phyloP scores from a whole-genome alignment of 2,888 invertebrate species.

The Nezara viridula region DNA sequence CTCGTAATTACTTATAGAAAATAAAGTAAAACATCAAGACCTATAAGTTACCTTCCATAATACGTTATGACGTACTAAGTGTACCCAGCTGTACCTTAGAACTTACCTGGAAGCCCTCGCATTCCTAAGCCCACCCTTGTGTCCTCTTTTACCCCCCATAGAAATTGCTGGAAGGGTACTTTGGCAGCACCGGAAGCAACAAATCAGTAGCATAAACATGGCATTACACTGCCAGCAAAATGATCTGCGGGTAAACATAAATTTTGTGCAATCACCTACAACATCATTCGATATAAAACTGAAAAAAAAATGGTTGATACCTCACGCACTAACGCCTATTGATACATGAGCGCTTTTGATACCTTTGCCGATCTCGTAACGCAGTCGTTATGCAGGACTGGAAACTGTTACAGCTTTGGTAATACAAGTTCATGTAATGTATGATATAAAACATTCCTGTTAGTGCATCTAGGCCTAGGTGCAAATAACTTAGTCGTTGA shows the following conservation, averaged over 20 bases:
- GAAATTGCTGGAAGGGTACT: not conserved
- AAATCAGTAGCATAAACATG: not conserved
- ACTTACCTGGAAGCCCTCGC: not conserved
- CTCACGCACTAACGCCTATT: not conserved
- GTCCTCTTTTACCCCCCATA: not conserved
- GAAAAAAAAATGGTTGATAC: not conserved
- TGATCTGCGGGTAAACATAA: not conserved
- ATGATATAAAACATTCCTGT: conserved; percentile 10
- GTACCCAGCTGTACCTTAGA: not conserved
- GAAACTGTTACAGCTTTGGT: not conserved
- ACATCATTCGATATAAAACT: not conserved
- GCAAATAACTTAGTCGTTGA: not conserved
- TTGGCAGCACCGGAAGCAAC: not conserved
- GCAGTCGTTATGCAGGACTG: not conserved
- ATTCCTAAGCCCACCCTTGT: not conserved
- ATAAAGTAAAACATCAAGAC: too few species aligned
- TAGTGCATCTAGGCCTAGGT: not conserved
- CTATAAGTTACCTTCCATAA: not conserved
- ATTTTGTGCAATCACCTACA: not conserved
- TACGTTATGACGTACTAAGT: not conserved
- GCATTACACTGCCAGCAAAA: not conserved
- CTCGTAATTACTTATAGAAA: too few species aligned
- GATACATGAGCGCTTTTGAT: not conserved
- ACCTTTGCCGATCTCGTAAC: not conserved
- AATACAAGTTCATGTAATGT: not conserved